Percentiles rank a stretch among this genome's conserved stretches.
Conservation (phyloP, 2,113 vertebrate species). For the Clupea harengus region DNA sequence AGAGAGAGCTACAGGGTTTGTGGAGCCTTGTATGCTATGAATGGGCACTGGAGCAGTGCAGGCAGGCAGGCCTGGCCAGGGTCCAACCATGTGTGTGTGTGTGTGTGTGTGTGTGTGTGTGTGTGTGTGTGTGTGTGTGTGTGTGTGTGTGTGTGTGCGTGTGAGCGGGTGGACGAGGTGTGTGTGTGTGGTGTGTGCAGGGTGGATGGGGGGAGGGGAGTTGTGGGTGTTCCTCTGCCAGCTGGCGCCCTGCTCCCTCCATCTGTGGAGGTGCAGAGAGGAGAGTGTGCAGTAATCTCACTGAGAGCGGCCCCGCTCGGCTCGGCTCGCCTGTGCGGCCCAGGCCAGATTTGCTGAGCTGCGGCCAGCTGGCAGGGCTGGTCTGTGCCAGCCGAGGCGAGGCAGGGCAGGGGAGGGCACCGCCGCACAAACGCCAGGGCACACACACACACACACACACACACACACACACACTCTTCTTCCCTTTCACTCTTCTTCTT, state of each 20-base stretch:
- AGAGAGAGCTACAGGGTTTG: neutral
- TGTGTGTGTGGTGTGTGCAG: conserved; percentile 53
- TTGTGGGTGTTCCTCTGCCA: conserved; percentile 73
- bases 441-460: neutral
- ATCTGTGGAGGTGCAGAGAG: conserved; percentile 70
- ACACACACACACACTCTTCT: neutral
- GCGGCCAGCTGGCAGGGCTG: conserved; percentile 66
- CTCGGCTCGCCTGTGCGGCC: conserved; percentile 12
- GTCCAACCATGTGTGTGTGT: neutral
- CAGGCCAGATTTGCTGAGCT: conserved; percentile 72
- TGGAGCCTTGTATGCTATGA: neutral
- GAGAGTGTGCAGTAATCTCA: conserved; percentile 75
- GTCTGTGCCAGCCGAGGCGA: conserved; percentile 56
- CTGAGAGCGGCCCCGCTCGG: conserved; percentile 37
- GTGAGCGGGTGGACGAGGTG: conserved; percentile 10
- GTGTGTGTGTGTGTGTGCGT: conserved; percentile 20
- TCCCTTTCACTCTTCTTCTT: neutral
- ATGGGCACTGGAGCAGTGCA: neutral
- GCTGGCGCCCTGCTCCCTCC: conserved; percentile 74
- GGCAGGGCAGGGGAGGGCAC: neutral
- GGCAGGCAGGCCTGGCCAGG: neutral
- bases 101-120: neutral
- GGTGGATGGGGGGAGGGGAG: conserved; percentile 54
- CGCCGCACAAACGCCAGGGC: neutral
- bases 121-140: conserved; percentile 50